phyloP scores from a whole-genome alignment of 2,797 vertebrate genomes.

The Benthosema pterotum region DNA sequence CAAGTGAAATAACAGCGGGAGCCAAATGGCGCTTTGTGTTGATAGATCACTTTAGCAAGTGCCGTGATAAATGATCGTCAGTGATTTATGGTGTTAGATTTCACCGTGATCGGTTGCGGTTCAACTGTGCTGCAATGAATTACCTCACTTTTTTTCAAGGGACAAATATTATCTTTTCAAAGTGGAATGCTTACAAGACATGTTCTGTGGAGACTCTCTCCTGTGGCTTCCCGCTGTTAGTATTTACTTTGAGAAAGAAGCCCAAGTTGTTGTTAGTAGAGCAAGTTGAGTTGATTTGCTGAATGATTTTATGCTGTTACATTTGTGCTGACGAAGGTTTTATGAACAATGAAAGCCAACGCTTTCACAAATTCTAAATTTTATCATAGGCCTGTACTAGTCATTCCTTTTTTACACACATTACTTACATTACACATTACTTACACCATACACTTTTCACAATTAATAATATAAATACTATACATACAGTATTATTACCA shows the following conservation, averaged over 20 bases:
- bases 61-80: constrained; percentile 51
- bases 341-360: too few species aligned
- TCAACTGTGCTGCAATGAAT: constrained; percentile 50
- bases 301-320: constrained; percentile 33
- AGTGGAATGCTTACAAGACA: constrained; percentile 60
- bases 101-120: constrained; percentile 45
- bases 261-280: constrained; percentile 32
- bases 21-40: constrained; percentile 48
- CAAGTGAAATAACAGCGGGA: constrained; percentile 59
- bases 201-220: constrained; percentile 11
- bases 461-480: too few species aligned
- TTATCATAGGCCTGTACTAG: too few species aligned
- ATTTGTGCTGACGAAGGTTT: constrained; percentile 19
- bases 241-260: constrained; percentile 47
- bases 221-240: constrained; percentile 1
- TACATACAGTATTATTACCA: too few species aligned
- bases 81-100: constrained; percentile 51
- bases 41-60: constrained; percentile 54
- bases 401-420: too few species aligned
- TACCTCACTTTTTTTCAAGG: constrained; percentile 56
- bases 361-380: too few species aligned
- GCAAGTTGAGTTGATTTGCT: constrained; percentile 31
- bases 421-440: too few species aligned
- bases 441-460: too few species aligned
- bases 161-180: constrained; percentile 69